Conservation (phyloP, 1,140 invertebrate species). For the Drosophila watanabei region DNA sequence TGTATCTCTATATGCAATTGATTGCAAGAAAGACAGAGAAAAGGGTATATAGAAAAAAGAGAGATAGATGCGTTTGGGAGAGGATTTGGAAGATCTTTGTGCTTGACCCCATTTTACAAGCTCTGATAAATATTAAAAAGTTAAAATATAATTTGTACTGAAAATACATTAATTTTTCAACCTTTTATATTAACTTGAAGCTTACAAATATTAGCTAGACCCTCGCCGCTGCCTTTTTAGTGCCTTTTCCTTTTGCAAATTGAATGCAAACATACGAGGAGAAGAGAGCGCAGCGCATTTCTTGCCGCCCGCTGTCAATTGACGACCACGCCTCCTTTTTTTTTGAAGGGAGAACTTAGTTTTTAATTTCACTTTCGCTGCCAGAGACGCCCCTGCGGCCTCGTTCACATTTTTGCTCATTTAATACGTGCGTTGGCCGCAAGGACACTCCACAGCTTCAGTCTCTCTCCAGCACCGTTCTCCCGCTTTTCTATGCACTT, state of each 20-base stretch:
- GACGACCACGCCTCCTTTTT: conserved; percentile 49
- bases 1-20: too few species aligned
- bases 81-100: too few species aligned
- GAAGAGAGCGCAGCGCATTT: not conserved
- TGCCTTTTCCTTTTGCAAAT: conserved; percentile 49
- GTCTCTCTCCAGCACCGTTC: conserved; percentile 17
- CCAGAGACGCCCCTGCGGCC: conserved; percentile 18
- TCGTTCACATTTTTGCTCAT: conserved; percentile 66
- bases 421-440: conserved; percentile 63
- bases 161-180: not conserved
- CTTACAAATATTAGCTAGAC: not conserved
- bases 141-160: too few species aligned
- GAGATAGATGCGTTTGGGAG: too few species aligned
- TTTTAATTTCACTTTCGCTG: conserved; percentile 77
- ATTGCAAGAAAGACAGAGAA: too few species aligned
- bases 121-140: not conserved
- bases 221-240: conserved; percentile 32
- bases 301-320: conserved; percentile 51
- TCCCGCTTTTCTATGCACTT: not conserved
- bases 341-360: conserved; percentile 53
- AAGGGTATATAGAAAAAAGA: too few species aligned
- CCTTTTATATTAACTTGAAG: not conserved
- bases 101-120: not conserved
- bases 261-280: conserved; percentile 61
- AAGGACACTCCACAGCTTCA: conserved; percentile 62